A percentile compares a stretch with the other conserved stretches of the same genome.
Conservation (phyloP, 1,140 invertebrate genomes). For the Drosophila suzukii region DNA sequence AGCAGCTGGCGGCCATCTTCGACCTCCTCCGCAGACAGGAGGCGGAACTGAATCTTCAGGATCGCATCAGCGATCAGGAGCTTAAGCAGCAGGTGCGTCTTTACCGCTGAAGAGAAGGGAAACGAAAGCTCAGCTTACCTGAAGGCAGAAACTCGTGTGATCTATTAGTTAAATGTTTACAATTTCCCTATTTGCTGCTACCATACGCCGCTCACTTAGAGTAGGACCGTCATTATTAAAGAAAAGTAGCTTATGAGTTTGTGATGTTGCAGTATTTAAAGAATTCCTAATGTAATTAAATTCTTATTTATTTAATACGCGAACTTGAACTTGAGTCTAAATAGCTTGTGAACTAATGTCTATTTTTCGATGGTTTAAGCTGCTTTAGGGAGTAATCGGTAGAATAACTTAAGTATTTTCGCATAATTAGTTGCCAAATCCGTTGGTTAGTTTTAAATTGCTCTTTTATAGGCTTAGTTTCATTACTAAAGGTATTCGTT, state of each 20-base stretch:
- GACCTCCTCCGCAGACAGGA: constrained; percentile 77
- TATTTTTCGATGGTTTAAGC: background rate
- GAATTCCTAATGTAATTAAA: background rate
- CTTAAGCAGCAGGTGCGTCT: constrained; percentile 73
- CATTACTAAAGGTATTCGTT: constrained; percentile 7
- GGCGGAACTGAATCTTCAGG: constrained; percentile 73
- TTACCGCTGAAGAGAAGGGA: constrained; percentile 55
- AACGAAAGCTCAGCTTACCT: constrained; percentile 25
- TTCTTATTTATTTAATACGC: background rate
- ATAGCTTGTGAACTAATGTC: background rate
- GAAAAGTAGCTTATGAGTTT: background rate
- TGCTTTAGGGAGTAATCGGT: background rate
- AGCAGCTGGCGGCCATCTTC: constrained; percentile 77
- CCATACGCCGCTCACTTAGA: background rate
- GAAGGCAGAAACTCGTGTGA: constrained; percentile 37
- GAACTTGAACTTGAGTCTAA: background rate
- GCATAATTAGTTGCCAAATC: constrained; percentile 28
- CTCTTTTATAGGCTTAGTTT: constrained; percentile 23
- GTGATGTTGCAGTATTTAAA: background rate
- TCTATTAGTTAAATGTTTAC: constrained; percentile 36
- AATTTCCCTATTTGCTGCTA: background rate
- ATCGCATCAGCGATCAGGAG: constrained; percentile 74
- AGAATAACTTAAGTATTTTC: constrained; percentile 17
- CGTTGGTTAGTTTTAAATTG: constrained; percentile 21
- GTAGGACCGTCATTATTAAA: background rate